phyloP scores from a whole-genome alignment of 2,113 vertebrate genomes.

The Todiramphus saurophagus region DNA sequence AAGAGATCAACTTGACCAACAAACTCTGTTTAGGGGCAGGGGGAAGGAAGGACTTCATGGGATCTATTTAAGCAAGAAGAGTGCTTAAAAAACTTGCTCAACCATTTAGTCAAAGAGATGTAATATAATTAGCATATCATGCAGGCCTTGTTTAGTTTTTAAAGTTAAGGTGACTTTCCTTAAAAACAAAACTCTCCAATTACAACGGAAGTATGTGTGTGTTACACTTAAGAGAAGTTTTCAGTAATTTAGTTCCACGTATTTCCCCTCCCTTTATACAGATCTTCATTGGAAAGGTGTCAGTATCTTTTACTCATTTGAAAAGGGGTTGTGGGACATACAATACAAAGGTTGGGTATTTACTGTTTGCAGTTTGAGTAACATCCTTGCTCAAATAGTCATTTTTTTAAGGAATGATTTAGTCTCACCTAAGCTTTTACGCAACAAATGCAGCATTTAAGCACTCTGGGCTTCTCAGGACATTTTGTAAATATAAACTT shows the following conservation, averaged over 20 bases:
- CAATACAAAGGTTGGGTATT: neutral
- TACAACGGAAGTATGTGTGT: neutral
- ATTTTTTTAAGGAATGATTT: neutral
- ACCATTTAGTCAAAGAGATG: constrained; percentile 47
- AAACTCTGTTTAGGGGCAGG: constrained; percentile 69
- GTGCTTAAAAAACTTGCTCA: constrained; percentile 28
- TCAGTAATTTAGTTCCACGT: neutral
- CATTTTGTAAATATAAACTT: neutral
- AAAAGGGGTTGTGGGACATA: neutral
- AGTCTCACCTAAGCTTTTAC: neutral
- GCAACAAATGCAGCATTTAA: neutral
- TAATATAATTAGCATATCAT: constrained; percentile 41
- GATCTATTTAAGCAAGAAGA: constrained; percentile 56
- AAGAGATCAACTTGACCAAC: constrained; percentile 90
- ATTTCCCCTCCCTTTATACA: neutral
- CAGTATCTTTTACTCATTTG: neutral
- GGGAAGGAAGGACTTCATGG: constrained; percentile 37
- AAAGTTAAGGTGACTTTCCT: constrained; percentile 63
- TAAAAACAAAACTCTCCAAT: constrained; percentile 21
- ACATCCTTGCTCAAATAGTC: neutral
- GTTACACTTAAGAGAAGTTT: neutral
- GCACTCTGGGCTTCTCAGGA: neutral
- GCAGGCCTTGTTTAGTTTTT: constrained; percentile 38
- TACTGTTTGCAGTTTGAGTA: neutral
- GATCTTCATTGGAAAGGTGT: neutral